These are phyloP conservation scores for Eilema caniola DNA, from an alignment of 2,888 invertebrate species.

Conservation along the genomic window DNA sequence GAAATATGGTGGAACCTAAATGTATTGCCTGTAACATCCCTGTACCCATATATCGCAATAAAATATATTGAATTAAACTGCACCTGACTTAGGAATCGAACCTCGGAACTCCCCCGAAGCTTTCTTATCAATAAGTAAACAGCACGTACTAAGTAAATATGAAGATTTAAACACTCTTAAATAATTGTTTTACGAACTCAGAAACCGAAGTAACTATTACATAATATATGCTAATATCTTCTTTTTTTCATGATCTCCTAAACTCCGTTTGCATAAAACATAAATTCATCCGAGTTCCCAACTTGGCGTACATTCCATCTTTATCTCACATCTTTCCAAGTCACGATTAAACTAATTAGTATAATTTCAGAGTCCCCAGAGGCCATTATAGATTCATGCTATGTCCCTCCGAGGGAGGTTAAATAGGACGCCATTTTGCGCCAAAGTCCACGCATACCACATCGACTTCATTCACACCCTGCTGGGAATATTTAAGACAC, in stretches of 20 bases:
- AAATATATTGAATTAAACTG: too few species aligned
- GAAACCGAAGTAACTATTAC: not conserved
- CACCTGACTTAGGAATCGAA: not conserved
- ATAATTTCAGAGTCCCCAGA: slow-evolving; percentile 38
- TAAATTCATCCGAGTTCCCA: slow-evolving; percentile 18
- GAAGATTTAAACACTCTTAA: not conserved
- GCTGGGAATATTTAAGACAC: not conserved
- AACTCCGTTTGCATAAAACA: slow-evolving; percentile 12
- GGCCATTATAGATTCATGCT: slow-evolving; percentile 50
- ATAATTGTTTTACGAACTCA: not conserved
- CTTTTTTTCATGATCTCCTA: not conserved
- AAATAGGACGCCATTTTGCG: slow-evolving; percentile 34
- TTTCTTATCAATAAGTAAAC: not conserved
- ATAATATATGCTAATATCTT: not conserved
- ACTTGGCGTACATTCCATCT: slow-evolving; percentile 13
- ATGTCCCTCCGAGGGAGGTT: slow-evolving; percentile 31
- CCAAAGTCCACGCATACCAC: slow-evolving; percentile 26
- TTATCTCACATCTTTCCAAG: slow-evolving; percentile 24
- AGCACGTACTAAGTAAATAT: too few species aligned
- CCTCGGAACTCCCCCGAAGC: not conserved
- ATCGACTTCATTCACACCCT: slow-evolving; percentile 16
- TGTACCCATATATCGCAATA: too few species aligned
- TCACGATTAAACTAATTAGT: slow-evolving; percentile 41
- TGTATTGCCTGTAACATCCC: too few species aligned
- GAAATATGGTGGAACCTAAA: too few species aligned